Percentiles rank a stretch among this genome's conserved stretches.
These are phyloP conservation scores for Pseudomyrmex gracilis DNA, from an alignment of 1,140 invertebrate genomes.

Conservation along the genomic window DNA sequence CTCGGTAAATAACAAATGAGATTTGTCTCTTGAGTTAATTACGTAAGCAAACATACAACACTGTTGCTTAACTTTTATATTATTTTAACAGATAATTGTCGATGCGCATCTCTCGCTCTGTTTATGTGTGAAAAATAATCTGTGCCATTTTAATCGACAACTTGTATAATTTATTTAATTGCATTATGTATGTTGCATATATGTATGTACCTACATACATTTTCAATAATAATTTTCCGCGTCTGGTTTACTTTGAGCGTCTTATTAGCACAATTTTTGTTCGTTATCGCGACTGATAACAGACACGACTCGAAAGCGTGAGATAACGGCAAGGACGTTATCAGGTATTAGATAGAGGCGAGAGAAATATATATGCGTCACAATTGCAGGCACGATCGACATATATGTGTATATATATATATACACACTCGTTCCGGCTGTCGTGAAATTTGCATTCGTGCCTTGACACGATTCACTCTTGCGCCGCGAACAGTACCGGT, in stretches of 20 bases:
- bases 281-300: constrained; percentile 14
- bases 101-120: neutral
- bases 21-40: neutral
- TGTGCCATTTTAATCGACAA: neutral
- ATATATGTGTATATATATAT: too few relatives aligned
- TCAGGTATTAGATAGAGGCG: neutral
- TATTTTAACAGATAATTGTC: neutral
- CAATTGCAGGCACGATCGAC: constrained; percentile 30
- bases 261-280: constrained; percentile 16
- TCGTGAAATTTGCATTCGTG: constrained; percentile 54
- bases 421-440: constrained; percentile 31
- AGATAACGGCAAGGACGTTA: constrained; percentile 44
- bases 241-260: constrained; percentile 6
- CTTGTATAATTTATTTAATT: too few relatives aligned
- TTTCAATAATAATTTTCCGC: neutral
- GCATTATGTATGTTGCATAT: neutral
- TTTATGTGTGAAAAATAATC: neutral
- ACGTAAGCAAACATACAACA: neutral
- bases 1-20: neutral
- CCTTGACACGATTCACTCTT: constrained; percentile 56
- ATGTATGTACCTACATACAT: neutral
- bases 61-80: neutral
- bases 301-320: neutral
- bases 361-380: constrained; percentile 8
- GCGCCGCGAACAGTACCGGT: constrained; percentile 51